phyloP scores from a whole-genome alignment of 1,140 invertebrate genomes.

The Ladona fulva region DNA sequence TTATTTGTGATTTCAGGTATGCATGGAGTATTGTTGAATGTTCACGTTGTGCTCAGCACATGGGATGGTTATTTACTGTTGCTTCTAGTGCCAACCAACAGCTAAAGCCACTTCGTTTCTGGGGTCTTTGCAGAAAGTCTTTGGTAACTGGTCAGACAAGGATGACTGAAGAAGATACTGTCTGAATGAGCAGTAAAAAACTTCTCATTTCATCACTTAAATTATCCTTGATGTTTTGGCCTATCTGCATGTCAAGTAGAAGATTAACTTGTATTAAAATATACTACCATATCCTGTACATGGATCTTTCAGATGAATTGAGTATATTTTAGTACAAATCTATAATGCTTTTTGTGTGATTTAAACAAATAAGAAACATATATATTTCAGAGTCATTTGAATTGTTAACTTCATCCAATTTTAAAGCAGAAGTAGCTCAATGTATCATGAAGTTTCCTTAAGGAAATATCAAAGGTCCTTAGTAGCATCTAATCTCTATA shows the following conservation, averaged over 20 bases:
- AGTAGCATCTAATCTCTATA: too few relatives aligned
- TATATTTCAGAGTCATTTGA: not conserved
- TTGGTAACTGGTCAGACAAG: conserved; percentile 13
- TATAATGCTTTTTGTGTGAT: not conserved
- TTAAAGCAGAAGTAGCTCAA: too few relatives aligned
- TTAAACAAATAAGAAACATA: not conserved
- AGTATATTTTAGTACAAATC: conserved; percentile 10
- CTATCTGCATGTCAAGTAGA: not conserved
- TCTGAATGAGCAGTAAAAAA: not conserved
- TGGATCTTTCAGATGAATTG: not conserved
- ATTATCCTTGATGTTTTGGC: not conserved
- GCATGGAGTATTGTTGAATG: conserved; percentile 49
- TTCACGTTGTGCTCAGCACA: conserved; percentile 38
- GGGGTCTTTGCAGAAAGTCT: conserved; percentile 35
- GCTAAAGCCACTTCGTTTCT: conserved; percentile 42
- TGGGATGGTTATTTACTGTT: conserved; percentile 47
- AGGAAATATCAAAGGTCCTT: too few relatives aligned
- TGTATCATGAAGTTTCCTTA: too few relatives aligned
- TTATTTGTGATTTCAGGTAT: conserved; percentile 35
- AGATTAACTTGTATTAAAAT: not conserved
- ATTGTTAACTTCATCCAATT: not conserved
- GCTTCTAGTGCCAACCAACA: conserved; percentile 31
- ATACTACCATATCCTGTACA: not conserved
- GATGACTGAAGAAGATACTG: not conserved
- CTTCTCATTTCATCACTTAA: not conserved